Percentiles rank a stretch among this genome's conserved stretches.
Conservation (phyloP, 1,140 invertebrate genomes). For the Adelges cooleyi region DNA sequence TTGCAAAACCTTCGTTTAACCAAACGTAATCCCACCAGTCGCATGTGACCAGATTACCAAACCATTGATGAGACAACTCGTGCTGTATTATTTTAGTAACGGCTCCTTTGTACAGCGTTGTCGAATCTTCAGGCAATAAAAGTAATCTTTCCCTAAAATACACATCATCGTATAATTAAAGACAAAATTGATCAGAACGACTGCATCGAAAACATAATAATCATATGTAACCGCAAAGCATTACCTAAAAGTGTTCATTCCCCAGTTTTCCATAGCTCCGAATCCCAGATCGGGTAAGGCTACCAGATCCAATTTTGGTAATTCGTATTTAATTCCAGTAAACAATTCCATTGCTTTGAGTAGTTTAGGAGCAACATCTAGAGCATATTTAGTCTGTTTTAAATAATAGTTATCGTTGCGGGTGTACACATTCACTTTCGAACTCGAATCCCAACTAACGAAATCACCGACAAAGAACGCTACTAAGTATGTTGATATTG, state of each 20-base stretch:
- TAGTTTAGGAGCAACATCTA: constrained; percentile 39
- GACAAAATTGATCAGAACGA: too few relatives aligned
- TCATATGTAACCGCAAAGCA: too few relatives aligned
- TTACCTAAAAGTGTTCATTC: constrained; percentile 59
- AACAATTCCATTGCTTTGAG: constrained; percentile 32
- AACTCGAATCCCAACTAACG: neutral
- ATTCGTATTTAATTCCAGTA: constrained; percentile 29
- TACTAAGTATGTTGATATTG: constrained; percentile 67
- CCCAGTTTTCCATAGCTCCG: constrained; percentile 93
- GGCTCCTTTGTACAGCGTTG: constrained; percentile 42
- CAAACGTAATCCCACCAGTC: constrained; percentile 55
- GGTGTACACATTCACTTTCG: neutral
- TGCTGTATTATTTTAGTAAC: constrained; percentile 63
- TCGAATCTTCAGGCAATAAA: neutral
- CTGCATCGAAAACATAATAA: too few relatives aligned
- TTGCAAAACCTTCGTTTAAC: constrained; percentile 47
- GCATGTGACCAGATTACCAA: constrained; percentile 66
- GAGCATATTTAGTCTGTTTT: constrained; percentile 35
- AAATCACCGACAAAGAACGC: constrained; percentile 54
- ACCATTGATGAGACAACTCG: constrained; percentile 72
- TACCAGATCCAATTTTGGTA: constrained; percentile 61
- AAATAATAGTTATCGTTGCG: constrained; percentile 36
- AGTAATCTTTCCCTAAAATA: constrained; percentile 6
- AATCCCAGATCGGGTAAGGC: constrained; percentile 89
- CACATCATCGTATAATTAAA: too few relatives aligned